These are phyloP conservation scores for Fragum whitleyi DNA, from an alignment of 2,888 invertebrate species.

Conservation along the genomic window DNA sequence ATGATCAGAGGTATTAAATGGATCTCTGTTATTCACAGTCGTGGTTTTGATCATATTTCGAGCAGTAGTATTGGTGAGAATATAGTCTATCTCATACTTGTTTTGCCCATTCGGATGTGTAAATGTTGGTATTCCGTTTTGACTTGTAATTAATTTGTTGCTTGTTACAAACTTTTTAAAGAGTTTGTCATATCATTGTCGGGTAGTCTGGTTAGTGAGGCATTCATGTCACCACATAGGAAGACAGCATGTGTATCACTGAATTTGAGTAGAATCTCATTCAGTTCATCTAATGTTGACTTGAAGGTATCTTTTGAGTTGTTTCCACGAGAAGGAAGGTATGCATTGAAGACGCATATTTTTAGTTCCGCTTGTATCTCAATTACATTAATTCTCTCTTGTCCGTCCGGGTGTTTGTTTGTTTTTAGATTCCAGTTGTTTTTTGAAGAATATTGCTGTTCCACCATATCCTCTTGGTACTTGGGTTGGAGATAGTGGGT, in stretches of 20 bases:
- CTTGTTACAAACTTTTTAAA: too few relatives aligned
- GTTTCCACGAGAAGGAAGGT: neutral
- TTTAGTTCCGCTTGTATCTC: neutral
- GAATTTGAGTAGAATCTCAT: neutral
- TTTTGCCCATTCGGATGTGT: too few relatives aligned
- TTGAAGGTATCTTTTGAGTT: neutral
- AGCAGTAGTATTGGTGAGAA: too few relatives aligned
- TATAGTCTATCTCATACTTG: too few relatives aligned
- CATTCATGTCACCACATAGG: neutral
- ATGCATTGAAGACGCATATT: neutral
- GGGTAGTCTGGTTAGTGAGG: too few relatives aligned
- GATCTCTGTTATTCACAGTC: too few relatives aligned
- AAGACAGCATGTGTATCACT: neutral
- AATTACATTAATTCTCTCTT: neutral
- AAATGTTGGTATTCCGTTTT: too few relatives aligned
- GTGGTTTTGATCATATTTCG: too few relatives aligned
- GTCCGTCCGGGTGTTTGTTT: neutral
- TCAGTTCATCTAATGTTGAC: neutral
- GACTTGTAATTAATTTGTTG: too few relatives aligned
- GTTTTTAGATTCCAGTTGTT: neutral
- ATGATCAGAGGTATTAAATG: too few relatives aligned
- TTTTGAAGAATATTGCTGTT: neutral
- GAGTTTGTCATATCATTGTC: too few relatives aligned
- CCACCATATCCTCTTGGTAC: neutral
- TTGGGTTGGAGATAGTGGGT: neutral